Percentiles rank a stretch among this genome's conserved stretches.
phyloP scores from a whole-genome alignment of 2,113 vertebrate species.

The Ifrita kowaldi region DNA sequence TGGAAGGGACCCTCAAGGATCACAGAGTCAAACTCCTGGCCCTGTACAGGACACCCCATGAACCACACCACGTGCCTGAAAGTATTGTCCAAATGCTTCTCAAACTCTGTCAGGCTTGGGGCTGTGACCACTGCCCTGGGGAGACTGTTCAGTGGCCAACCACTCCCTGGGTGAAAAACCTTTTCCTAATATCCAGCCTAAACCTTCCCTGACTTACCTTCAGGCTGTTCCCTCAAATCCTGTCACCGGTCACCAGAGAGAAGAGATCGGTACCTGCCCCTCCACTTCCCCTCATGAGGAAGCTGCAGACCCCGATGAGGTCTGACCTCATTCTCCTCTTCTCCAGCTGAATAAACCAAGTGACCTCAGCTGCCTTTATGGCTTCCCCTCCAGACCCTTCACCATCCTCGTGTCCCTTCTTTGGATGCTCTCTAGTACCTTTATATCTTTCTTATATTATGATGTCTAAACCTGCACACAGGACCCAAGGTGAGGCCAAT shows the following conservation, averaged over 20 bases:
- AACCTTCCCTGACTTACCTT: background rate
- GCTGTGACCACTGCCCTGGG: background rate
- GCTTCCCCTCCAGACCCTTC: background rate
- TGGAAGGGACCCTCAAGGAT: too few species aligned
- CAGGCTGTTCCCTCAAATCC: background rate
- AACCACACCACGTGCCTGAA: background rate
- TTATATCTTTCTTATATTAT: background rate
- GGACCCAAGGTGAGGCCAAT: background rate
- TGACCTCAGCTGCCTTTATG: background rate
- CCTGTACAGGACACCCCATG: background rate
- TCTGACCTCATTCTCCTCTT: background rate
- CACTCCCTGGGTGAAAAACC: background rate
- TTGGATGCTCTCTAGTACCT: background rate
- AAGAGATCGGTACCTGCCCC: background rate
- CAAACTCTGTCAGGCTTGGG: background rate
- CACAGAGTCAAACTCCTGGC: background rate
- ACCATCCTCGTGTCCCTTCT: background rate
- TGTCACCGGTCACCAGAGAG: background rate
- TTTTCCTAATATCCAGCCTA: background rate
- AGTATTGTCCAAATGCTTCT: accelerated
- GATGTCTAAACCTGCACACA: background rate
- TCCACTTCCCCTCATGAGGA: background rate
- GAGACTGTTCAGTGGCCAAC: background rate
- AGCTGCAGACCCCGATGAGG: background rate
- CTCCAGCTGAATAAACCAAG: background rate